Conservation (phyloP, 2,888 invertebrate genomes). For the Himalopsyche tibetana region DNA sequence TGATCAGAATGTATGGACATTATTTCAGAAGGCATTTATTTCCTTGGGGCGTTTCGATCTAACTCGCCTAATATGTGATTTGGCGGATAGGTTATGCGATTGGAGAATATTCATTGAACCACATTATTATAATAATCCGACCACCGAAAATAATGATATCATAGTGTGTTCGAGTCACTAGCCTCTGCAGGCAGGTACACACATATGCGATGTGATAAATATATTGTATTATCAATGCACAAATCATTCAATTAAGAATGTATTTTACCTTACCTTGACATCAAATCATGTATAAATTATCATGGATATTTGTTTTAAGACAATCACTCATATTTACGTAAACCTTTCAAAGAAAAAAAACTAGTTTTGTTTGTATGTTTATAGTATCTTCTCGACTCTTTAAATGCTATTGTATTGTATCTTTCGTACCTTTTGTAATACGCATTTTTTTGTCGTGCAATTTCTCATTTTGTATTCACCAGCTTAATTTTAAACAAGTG, state of each 20-base stretch:
- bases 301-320: no score
- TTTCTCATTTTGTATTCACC: no score
- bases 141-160: conserved; percentile 15
- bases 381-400: no score
- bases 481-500: no score
- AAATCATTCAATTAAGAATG: no score
- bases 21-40: conserved; percentile 46
- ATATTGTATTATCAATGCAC: no score
- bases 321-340: no score
- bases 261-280: neutral
- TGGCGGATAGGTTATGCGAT: conserved; percentile 34
- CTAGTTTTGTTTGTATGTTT: no score
- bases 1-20: conserved; percentile 54
- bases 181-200: neutral
- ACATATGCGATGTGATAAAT: neutral
- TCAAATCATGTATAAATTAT: neutral
- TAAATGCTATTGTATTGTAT: no score
- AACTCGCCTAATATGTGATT: conserved; percentile 24
- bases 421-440: no score
- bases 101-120: conserved; percentile 41
- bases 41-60: conserved; percentile 47
- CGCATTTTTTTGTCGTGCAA: no score
- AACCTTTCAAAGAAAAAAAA: no score
- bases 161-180: neutral
- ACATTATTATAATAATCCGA: conserved; percentile 10